phyloP scores from a whole-genome alignment of 1,140 invertebrate genomes.

The Riptortus pedestris region DNA sequence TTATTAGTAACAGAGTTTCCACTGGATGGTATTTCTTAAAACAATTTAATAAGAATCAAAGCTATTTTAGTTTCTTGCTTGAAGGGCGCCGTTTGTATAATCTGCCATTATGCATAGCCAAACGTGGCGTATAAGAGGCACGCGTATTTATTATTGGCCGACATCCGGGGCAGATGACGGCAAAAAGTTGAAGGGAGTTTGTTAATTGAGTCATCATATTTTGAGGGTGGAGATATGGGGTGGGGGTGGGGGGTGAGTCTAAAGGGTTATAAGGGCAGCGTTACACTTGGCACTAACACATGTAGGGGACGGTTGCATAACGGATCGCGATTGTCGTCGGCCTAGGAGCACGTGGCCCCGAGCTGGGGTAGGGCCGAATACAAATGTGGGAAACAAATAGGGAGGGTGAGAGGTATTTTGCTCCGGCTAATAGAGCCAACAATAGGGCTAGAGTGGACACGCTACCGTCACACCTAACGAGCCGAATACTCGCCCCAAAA shows the following conservation, averaged over 20 bases:
- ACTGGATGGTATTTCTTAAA: too few species aligned
- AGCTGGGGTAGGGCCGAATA: background rate
- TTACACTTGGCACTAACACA: too few species aligned
- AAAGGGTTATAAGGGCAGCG: background rate
- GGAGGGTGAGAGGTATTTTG: background rate
- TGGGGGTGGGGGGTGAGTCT: background rate
- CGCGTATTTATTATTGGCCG: too few species aligned
- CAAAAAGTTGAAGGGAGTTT: too few species aligned
- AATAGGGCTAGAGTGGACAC: conserved; percentile 12
- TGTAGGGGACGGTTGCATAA: background rate
- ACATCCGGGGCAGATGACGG: too few species aligned
- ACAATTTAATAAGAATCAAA: too few species aligned
- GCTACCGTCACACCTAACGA: conserved; percentile 3
- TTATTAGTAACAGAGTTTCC: too few species aligned
- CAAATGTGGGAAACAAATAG: conserved; percentile 17
- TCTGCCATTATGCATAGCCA: too few species aligned
- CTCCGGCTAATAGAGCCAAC: background rate
- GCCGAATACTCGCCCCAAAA: background rate
- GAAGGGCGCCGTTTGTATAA: too few species aligned
- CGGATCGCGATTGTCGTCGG: background rate
- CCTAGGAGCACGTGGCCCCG: background rate
- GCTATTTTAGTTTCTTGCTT: too few species aligned
- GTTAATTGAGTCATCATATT: background rate
- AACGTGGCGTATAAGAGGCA: too few species aligned
- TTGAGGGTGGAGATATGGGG: too few species aligned